A percentile compares a stretch with the other conserved stretches of the same genome.
Conservation (phyloP, 2,888 invertebrate genomes). For the Drosophila demipolita region DNA sequence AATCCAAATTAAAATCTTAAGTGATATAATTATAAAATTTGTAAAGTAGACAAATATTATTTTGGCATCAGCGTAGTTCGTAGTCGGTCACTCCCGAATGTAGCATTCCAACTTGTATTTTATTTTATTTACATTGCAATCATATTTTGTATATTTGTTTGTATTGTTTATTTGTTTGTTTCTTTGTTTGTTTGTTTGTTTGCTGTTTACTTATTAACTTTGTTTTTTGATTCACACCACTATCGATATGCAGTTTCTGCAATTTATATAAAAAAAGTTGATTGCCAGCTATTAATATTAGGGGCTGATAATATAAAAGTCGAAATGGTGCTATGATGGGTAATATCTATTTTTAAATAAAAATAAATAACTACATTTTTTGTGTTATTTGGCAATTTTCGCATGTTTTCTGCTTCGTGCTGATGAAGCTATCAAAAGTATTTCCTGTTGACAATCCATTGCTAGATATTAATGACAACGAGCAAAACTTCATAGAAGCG, state of each 20-base stretch:
- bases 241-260: not conserved
- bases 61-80: not conserved
- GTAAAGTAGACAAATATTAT: not conserved
- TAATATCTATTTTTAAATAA: not conserved
- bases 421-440: not conserved
- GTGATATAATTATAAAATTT: not conserved
- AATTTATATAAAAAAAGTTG: not conserved
- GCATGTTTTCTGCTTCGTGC: not conserved
- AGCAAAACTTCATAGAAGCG: slow-evolving; percentile 6
- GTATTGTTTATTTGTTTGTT: not conserved
- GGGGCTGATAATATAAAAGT: not conserved
- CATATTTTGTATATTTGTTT: not conserved
- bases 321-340: not conserved
- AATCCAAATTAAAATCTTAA: not conserved
- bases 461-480: slow-evolving; percentile 30
- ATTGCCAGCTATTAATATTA: too few relatives aligned
- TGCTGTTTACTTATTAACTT: not conserved
- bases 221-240: not conserved
- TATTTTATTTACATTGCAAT: not conserved
- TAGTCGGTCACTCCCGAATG: not conserved
- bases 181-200: not conserved
- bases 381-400: not conserved
- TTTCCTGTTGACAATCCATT: slow-evolving; percentile 6
- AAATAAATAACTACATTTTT: not conserved
- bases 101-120: not conserved